Conservation (phyloP, 2,888 invertebrate genomes). For the Agelastica alni region DNA sequence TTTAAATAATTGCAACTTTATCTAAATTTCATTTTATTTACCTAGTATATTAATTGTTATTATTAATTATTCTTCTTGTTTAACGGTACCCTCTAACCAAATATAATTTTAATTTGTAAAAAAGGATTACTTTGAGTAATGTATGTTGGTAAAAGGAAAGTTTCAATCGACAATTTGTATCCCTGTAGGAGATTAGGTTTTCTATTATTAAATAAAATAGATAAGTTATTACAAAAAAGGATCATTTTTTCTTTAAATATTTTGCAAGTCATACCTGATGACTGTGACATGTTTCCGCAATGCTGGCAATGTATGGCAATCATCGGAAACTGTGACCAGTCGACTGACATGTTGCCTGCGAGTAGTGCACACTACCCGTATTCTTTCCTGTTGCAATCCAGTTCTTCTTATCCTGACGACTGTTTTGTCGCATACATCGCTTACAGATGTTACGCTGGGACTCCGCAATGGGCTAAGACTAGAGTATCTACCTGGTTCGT, state of each 20-base stretch:
- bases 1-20: too few species aligned
- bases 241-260: background rate
- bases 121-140: too few species aligned
- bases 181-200: too few species aligned
- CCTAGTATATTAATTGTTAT: too few species aligned
- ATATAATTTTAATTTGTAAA: too few species aligned
- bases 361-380: slow-evolving; percentile 55
- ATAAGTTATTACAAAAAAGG: background rate
- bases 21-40: too few species aligned
- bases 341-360: slow-evolving; percentile 54
- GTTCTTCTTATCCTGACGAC: slow-evolving; percentile 53
- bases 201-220: background rate
- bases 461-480: slow-evolving; percentile 34
- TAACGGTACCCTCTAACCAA: too few species aligned
- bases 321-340: slow-evolving; percentile 54
- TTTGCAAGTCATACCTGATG: slow-evolving; percentile 50
- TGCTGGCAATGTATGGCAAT: slow-evolving; percentile 50
- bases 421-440: slow-evolving; percentile 50
- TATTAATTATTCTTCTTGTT: too few species aligned
- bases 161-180: too few species aligned
- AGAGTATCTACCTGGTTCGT: slow-evolving; percentile 28
- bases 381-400: slow-evolving; percentile 52
- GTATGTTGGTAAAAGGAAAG: too few species aligned
- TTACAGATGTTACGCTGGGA: slow-evolving; percentile 23
- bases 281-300: slow-evolving; percentile 55